A percentile compares a stretch with the other conserved stretches of the same genome.
Conservation (phyloP, 2,888 invertebrate genomes). For the Piscicola geometra region DNA sequence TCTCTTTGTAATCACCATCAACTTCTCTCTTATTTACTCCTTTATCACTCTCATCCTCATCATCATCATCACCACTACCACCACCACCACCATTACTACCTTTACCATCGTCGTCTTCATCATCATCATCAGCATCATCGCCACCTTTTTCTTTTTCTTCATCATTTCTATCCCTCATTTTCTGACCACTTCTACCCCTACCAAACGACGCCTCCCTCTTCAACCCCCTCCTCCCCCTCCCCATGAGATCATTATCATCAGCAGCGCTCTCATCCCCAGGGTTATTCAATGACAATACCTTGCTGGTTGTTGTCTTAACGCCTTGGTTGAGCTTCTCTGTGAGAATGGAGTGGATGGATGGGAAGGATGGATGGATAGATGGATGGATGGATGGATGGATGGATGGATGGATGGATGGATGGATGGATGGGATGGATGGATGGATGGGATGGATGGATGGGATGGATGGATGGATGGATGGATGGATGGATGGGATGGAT, state of each 20-base stretch:
- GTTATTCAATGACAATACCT: too few relatives aligned
- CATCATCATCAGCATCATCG: conserved; percentile 3
- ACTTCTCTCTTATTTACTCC: not conserved
- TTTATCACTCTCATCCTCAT: not conserved
- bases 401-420: too few relatives aligned
- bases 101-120: not conserved
- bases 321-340: too few relatives aligned
- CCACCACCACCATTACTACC: not conserved
- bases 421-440: too few relatives aligned
- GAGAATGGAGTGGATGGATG: too few relatives aligned
- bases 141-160: not conserved
- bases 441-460: too few relatives aligned
- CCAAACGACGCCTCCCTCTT: not conserved
- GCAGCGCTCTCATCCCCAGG: too few relatives aligned
- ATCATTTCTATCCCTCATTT: not conserved
- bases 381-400: too few relatives aligned
- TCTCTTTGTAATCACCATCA: not conserved
- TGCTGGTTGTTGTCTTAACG: too few relatives aligned
- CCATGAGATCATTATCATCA: too few relatives aligned
- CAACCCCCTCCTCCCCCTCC: not conserved
- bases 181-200: not conserved
- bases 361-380: too few relatives aligned
- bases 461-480: not conserved
- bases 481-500: not conserved
- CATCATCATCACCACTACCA: not conserved